Evolutionary conservation across 2,113 vertebrate species (phyloP), one percentile per base, ranked within the genome.

Genomic region (Sigmodon hispidus): DNA sequence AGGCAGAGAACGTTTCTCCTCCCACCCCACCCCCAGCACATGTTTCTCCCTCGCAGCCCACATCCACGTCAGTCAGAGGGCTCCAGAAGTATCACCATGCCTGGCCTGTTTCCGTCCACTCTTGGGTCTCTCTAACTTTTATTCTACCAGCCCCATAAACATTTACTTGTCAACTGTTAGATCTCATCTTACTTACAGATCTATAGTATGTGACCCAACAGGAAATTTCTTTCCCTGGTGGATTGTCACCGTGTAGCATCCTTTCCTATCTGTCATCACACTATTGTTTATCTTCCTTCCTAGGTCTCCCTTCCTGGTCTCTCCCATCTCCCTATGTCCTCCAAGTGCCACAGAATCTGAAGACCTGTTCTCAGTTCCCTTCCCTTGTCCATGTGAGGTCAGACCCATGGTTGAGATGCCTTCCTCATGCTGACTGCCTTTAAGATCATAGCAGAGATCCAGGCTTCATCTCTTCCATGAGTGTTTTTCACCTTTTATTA

Each of bases 81-180:
- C 22, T n/a, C 57, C 26, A 3, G 5, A 48, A 48, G 36, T 1
- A 1, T 40, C 3, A 43, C 55, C 13, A 40, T 0, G 9, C 50
- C 34, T 22, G 19, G 34, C 50, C 48, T 55, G 31, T 52, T 31
- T 48, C 21, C 50, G 11, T 10, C 22, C 40, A 22, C 55, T 90
- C 87, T 52, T 29, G 36, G 50, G 63, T 12, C 36, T 3, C 8
- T 5, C 21, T 4, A 22, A 55, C 65, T 57, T 45, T 70, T 11
- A 9, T 88, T 26, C 12, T 40, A 16, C 6, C 5, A 7, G 19
- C 31, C 55, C 40, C 19, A n/a, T 26, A 43, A 48, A 77, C 55
- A 24, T 8, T 9, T 63, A n/a, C 59, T 10, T 69, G 69, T 22
- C 43, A 43, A 19, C 11, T 43, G 19, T 43, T 29, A 65, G n/a